These are phyloP conservation scores for Temnothorax ravouxi DNA, from an alignment of 2,888 invertebrate species.

Conservation along the genomic window DNA sequence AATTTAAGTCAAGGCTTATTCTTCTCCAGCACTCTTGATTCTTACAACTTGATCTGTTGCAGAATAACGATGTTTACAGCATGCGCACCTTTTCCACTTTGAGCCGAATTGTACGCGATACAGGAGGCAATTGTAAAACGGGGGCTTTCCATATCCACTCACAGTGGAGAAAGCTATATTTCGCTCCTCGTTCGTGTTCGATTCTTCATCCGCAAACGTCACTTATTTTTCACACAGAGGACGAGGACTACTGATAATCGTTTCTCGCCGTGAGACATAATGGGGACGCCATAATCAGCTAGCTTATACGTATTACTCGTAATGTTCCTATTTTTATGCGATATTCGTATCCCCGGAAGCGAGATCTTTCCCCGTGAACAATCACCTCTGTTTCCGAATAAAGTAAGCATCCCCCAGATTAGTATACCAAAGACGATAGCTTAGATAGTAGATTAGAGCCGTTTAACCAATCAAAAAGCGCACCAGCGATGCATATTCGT, in stretches of 20 bases:
- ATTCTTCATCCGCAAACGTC: slow-evolving; percentile 9
- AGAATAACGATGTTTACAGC: slow-evolving; percentile 47
- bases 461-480: slow-evolving; percentile 66
- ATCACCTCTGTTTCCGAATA: slow-evolving; percentile 72
- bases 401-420: slow-evolving; percentile 74
- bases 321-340: slow-evolving; percentile 78
- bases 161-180: background rate
- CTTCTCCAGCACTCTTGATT: slow-evolving; percentile 17
- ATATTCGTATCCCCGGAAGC: slow-evolving; percentile 58
- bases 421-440: slow-evolving; percentile 83
- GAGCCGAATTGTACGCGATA: slow-evolving; percentile 17
- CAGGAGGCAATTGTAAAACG: background rate
- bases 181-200: background rate
- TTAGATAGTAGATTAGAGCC: slow-evolving; percentile 69
- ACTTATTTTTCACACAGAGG: slow-evolving; percentile 24
- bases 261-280: slow-evolving; percentile 31
- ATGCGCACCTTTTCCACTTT: background rate
- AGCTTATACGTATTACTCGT: slow-evolving; percentile 65
- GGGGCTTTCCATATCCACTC: background rate
- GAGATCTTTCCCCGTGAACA: slow-evolving; percentile 43
- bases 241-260: background rate
- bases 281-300: slow-evolving; percentile 18
- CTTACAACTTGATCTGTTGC: slow-evolving; percentile 70
- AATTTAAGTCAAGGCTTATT: background rate
- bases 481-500: slow-evolving; percentile 64